Base-by-base conservation (phyloP, 2,797 vertebrate species). In the Lemur catta region DNA sequence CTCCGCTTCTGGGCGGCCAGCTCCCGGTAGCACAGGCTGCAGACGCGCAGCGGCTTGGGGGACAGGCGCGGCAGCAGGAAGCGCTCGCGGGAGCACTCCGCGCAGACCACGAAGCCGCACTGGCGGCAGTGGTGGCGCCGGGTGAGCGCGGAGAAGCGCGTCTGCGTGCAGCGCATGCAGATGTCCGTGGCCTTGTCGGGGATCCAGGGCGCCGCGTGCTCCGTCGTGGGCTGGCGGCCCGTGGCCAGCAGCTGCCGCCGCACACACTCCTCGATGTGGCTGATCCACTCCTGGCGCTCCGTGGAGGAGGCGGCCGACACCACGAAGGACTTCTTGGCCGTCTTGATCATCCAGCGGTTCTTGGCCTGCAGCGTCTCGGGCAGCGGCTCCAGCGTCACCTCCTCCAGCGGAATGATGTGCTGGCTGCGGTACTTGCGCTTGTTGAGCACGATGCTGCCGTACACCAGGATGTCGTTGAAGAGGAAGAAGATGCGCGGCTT, bases 291-390 rank as follows among this genome's bases (percentile, higher is more conserved):
- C 59, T 86, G 98, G 97, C 99, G 99, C 97, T 99, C 99, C 0
- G 99, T 98, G 0, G 59, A 41, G 0, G 99, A 99, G 5, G 98
- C 95, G 0, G 99, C 99, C 0, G 99, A 99, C 90, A 99, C 99
- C 22, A 98, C 99, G 17, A 99, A 99, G 85, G 99, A 99, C 97
- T 99, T 99, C 93, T 98, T 98, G 3, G 99, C 99, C 0, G 99
- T 99, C 81, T 99, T 99, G 88, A 99, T 98, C 98, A 99, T 98
- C 99, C 99, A 99, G 20, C 99, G 99, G 98, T 99, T 99, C 95
- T 97, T 98, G 98, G 99, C 97, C 14, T 95, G 94, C 59, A 94
- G 69, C 7, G 98, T 98, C 69, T 99, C 99, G 0, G 99, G 99
- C 96, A 99, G 94, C 1, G 97, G 98, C 97, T 99, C 99, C 92